These are phyloP conservation scores for Trachelus troglodyta DNA, from an alignment of 2,888 invertebrate genomes.

Conservation along the genomic window DNA sequence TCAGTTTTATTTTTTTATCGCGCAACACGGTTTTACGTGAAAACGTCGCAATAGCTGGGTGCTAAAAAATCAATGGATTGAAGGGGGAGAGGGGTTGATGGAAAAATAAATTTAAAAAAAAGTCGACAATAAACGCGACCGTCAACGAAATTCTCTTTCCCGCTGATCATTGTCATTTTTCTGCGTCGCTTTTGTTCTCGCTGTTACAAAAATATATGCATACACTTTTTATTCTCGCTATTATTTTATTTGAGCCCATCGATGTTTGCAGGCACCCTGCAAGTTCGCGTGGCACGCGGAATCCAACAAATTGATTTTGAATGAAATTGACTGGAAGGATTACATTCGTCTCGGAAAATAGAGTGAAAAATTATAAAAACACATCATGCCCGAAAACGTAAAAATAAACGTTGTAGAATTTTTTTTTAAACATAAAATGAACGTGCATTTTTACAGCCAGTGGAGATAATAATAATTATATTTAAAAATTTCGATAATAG, in stretches of 20 bases:
- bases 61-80: background rate
- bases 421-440: background rate
- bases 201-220: background rate
- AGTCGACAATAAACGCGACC: background rate
- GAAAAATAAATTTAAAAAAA: background rate
- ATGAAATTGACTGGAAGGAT: background rate
- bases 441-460: background rate
- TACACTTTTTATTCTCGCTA: background rate
- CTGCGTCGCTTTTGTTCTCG: background rate
- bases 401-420: background rate
- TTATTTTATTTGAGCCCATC: background rate
- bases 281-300: background rate
- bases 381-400: background rate
- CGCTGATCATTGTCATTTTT: background rate
- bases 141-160: background rate
- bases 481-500: background rate
- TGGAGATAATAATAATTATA: background rate
- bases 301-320: background rate
- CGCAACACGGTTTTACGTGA: background rate
- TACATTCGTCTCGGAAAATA: background rate
- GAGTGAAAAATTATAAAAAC: background rate
- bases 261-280: background rate
- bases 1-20: background rate
- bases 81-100: slow-evolving; percentile 5
- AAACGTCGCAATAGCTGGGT: background rate